Evolutionary conservation across 53 echinoderm and acorn worm species (phyloP).

Genomic region (Temnopleurus reevesii): DNA sequence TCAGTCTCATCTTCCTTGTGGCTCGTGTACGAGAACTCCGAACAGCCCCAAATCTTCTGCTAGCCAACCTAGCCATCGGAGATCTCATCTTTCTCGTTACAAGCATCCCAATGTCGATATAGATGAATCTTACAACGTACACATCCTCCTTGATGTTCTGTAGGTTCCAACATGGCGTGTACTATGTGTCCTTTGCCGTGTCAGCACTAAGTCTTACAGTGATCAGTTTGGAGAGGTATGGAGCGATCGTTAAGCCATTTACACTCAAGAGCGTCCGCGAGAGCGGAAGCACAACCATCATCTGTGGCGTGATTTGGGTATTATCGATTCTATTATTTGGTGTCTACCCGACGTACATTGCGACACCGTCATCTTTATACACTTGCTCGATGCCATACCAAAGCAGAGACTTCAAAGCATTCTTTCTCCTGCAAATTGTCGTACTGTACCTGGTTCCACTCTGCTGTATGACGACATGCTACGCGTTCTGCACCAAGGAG

Average conservation of each 20-base stretch:
- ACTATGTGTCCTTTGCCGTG: slow-evolving; percentile 53
- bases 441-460: slow-evolving; percentile 25
- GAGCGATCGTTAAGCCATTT: slow-evolving; percentile 51
- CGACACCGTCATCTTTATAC: not conserved
- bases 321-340: slow-evolving; percentile 33
- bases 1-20: slow-evolving; percentile 46
- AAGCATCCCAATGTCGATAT: not conserved
- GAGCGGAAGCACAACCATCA: slow-evolving; percentile 21
- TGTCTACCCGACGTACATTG: slow-evolving; percentile 12
- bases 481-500: slow-evolving; percentile 40
- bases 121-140: not conserved
- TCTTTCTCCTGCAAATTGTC: slow-evolving; percentile 34
- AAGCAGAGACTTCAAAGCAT: not conserved
- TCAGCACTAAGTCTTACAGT: slow-evolving; percentile 43
- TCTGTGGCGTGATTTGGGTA: slow-evolving; percentile 30
- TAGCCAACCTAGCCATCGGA: slow-evolving; percentile 22
- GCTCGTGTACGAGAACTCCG: slow-evolving; percentile 27
- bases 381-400: not conserved
- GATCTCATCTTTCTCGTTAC: slow-evolving; percentile 28
- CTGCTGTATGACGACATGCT: slow-evolving; percentile 41
- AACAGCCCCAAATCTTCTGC: slow-evolving; percentile 24
- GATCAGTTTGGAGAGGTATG: slow-evolving; percentile 46
- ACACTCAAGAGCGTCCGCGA: slow-evolving; percentile 39
- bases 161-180: slow-evolving; percentile 39
- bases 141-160: not conserved